phyloP scores from a whole-genome alignment of 2,113 vertebrate genomes.

The Aviceda subcristata region DNA sequence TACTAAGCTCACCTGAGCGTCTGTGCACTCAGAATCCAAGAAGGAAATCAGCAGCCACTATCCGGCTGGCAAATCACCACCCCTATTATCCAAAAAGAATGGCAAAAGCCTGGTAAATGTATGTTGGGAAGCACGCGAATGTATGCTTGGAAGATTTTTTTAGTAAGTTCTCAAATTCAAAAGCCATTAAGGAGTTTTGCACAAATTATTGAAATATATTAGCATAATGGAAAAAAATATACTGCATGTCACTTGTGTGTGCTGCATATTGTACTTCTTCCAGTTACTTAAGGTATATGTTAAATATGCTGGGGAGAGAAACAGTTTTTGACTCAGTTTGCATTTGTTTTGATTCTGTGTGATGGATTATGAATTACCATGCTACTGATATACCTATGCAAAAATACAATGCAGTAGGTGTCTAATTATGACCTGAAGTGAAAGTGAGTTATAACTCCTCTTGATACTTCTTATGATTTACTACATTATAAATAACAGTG shows the following conservation, averaged over 20 bases:
- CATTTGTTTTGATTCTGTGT: conserved; percentile 29
- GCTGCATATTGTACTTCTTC: background rate
- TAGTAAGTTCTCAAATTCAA: background rate
- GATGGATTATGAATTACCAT: conserved; percentile 44
- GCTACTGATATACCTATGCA: conserved; percentile 43
- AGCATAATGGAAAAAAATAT: conserved; percentile 9
- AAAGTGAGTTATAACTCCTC: conserved; percentile 67
- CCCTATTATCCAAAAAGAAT: background rate
- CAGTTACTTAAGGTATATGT: background rate
- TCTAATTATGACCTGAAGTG: conserved; percentile 67
- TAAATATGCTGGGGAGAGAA: background rate
- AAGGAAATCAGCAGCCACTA: background rate
- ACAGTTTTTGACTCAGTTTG: background rate
- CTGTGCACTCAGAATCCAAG: background rate
- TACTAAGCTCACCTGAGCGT: background rate
- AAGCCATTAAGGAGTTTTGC: conserved; percentile 16
- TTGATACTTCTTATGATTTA: conserved; percentile 71
- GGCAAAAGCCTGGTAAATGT: background rate
- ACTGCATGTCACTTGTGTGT: background rate
- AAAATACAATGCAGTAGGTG: conserved; percentile 29
- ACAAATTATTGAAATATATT: conserved; percentile 13
- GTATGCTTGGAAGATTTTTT: background rate
- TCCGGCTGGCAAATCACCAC: background rate
- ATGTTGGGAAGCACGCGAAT: background rate
- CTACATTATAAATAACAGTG: conserved; percentile 73